phyloP scores from a whole-genome alignment of 2,888 invertebrate species.

The Branchellion lobata region DNA sequence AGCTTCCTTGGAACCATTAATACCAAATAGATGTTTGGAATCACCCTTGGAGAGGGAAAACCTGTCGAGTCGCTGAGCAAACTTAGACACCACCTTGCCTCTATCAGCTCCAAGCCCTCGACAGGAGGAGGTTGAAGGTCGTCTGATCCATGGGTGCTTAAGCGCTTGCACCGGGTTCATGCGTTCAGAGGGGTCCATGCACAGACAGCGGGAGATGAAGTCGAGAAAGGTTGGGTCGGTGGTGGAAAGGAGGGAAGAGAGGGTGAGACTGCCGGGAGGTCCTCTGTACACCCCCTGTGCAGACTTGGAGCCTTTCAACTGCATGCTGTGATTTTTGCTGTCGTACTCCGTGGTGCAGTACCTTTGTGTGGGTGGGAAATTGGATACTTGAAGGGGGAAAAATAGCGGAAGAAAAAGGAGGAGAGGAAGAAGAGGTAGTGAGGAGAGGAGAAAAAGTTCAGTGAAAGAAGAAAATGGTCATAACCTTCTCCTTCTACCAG shows the following conservation, averaged over 20 bases:
- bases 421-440: too few species aligned
- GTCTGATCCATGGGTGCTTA: conserved; percentile 78
- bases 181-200: conserved; percentile 88
- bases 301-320: neutral
- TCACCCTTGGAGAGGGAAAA: too few species aligned
- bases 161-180: conserved; percentile 88
- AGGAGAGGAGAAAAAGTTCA: too few species aligned
- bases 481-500: too few species aligned
- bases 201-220: conserved; percentile 83
- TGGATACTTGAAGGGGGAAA: too few species aligned
- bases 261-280: conserved; percentile 78
- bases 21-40: too few species aligned
- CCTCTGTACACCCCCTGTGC: conserved; percentile 68
- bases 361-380: neutral
- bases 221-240: conserved; percentile 87
- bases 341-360: neutral
- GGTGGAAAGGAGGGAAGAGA: conserved; percentile 78
- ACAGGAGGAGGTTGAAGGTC: too few species aligned
- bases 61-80: neutral
- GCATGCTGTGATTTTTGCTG: neutral
- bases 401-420: too few species aligned
- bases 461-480: too few species aligned
- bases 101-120: neutral
- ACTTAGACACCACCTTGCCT: neutral
- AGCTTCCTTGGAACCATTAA: too few species aligned